phyloP scores from a whole-genome alignment of 2,888 invertebrate genomes.

The Ochropacha duplaris region DNA sequence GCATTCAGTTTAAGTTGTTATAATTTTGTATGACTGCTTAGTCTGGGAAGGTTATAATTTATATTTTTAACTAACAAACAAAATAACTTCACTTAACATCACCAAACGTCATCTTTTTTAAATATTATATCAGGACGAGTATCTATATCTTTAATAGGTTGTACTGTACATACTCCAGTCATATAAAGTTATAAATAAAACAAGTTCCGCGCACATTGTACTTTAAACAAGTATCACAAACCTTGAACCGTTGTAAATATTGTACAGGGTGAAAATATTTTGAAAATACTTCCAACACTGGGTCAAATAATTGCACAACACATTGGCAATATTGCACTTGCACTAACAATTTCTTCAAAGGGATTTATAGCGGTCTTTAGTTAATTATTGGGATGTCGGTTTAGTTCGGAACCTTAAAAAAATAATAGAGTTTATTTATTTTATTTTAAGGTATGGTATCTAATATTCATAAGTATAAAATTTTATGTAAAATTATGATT shows the following conservation, averaged over 20 bases:
- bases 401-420: neutral
- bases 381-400: neutral
- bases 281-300: slow-evolving; percentile 13
- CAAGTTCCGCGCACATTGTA: slow-evolving; percentile 22
- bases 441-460: no score
- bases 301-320: slow-evolving; percentile 29
- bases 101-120: no score
- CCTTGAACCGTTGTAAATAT: slow-evolving; percentile 18
- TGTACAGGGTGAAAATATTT: slow-evolving; percentile 12
- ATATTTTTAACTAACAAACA: no score
- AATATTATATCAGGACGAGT: no score
- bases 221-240: slow-evolving; percentile 11
- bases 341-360: slow-evolving; percentile 37
- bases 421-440: no score
- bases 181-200: slow-evolving; percentile 16
- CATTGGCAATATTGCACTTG: slow-evolving; percentile 37
- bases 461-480: no score
- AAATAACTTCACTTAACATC: no score
- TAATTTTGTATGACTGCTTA: slow-evolving; percentile 47
- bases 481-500: no score
- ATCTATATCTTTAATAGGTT: neutral
- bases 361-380: neutral
- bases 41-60: slow-evolving; percentile 10
- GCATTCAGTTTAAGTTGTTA: slow-evolving; percentile 29
- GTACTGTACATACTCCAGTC: slow-evolving; percentile 37